Evolutionary conservation across 2,113 vertebrate genomes (phyloP).

Genomic region (Mixornis gularis): DNA sequence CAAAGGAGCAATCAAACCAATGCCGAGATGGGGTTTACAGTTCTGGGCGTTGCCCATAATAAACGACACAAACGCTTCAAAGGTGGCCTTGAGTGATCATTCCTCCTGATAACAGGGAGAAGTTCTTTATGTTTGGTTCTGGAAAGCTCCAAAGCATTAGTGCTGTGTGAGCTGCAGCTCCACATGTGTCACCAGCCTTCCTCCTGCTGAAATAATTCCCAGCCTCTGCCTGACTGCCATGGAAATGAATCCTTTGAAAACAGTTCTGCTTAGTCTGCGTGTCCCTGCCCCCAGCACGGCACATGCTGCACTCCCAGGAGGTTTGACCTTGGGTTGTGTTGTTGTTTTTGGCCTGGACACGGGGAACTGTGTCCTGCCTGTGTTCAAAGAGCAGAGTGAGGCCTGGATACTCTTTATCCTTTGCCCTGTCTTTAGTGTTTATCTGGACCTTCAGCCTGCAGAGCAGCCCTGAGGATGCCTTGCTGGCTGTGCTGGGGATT

Average conservation of each 20-base stretch:
- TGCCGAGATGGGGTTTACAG: background rate
- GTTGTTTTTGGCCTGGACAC: background rate
- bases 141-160: background rate
- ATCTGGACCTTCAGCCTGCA: background rate
- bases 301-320: rapidly evolving
- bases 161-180: background rate
- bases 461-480: background rate
- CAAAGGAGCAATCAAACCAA: background rate
- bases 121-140: background rate
- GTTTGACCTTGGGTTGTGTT: background rate
- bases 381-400: background rate
- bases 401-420: background rate
- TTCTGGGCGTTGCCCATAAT: background rate
- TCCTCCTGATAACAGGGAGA: background rate
- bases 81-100: background rate
- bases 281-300: rapidly evolving
- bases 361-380: background rate
- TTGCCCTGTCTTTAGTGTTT: background rate
- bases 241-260: background rate
- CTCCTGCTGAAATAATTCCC: background rate
- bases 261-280: background rate
- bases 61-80: background rate
- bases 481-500: background rate
- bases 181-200: background rate
- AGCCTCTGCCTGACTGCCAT: background rate